Base-by-base conservation (phyloP, 2,113 vertebrate genomes). In the Tautogolabrus adspersus region DNA sequence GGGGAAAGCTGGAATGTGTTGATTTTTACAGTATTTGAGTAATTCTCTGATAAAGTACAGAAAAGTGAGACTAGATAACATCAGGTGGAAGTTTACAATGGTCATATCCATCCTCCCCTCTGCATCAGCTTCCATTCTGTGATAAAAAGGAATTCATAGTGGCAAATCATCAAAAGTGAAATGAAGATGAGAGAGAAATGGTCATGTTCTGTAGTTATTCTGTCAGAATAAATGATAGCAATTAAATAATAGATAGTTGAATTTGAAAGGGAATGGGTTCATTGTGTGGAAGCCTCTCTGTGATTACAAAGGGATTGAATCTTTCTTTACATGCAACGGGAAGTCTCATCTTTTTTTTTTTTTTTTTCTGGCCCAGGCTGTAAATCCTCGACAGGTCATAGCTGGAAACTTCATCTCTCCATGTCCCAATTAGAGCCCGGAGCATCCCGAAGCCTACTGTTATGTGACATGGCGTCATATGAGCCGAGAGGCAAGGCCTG, bases 161-260 rank as follows among this genome's bases (percentile, higher is more conserved):
- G 67, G 63, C 5, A 23, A 76, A 89, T 88, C 76, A 83, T 85
- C 81, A 88, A 86, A 81, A 83, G 70, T 67, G 37, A 67, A 85
- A 40, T 70, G 59, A 86, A 82, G 67, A 80, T 44, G 57, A 78
- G 74, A 63, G 15, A 69, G 34, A 73, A 77, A 72, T 13, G 65
- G 44, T 63, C 79, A 81, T 84, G 58, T 91, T 86, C 83, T 58
- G 44, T 67, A 70, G 82, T 86, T 80, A 84, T 85, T 85, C 84
- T 84, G 67, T 89, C 80, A 86, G 87, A 94, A 91, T 90, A 88
- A 92, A 87, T 88, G 72, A 91, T 77, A 72, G 76, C 88, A 90
- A 90, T 93, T 93, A 87, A 92, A 94, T 93, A 90, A 93, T 89
- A 80, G 77, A 92, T 91, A 88, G 82, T 75, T 90, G 80, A 88